Percentiles rank a stretch among this genome's conserved stretches.
phyloP scores from a whole-genome alignment of 1,140 invertebrate species.

The Drosophila serrata region DNA sequence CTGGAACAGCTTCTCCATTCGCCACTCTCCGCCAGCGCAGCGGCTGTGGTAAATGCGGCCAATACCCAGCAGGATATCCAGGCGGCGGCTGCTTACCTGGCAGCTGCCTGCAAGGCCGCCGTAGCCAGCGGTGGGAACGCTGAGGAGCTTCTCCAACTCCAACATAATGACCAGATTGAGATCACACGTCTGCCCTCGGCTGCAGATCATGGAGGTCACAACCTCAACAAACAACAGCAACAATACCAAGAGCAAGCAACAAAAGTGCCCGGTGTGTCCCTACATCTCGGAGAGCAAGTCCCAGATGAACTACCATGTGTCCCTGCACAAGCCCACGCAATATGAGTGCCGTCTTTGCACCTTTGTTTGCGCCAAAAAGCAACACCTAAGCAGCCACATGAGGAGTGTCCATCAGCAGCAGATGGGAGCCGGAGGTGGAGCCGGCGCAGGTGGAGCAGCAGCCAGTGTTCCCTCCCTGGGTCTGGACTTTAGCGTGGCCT shows the following conservation, averaged over 20 bases:
- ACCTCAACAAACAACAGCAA: no score
- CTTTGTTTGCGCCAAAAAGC: conserved; percentile 93
- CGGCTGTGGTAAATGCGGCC: conserved; percentile 69
- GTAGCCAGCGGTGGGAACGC: conserved; percentile 49
- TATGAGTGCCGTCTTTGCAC: conserved; percentile 93
- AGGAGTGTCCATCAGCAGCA: conserved; percentile 85
- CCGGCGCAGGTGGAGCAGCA: background rate
- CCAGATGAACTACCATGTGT: conserved; percentile 93
- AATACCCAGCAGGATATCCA: conserved; percentile 76
- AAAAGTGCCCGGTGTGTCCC: conserved; percentile 91
- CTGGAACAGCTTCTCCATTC: conserved; percentile 70
- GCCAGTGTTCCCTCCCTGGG: background rate
- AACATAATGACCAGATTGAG: conserved; percentile 82
- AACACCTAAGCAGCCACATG: conserved; percentile 92
- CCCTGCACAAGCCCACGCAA: conserved; percentile 91
- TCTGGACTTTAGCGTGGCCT: conserved; percentile 85
- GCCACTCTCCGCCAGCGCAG: conserved; percentile 69
- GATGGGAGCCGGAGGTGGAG: conserved; percentile 25
- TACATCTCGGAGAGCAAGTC: conserved; percentile 94
- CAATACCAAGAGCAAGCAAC: conserved; percentile 86
- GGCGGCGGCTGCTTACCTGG: conserved; percentile 68
- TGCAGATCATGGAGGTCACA: conserved; percentile 2
- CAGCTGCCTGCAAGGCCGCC: conserved; percentile 66
- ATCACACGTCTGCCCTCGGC: conserved; percentile 68
- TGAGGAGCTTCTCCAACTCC: conserved; percentile 73